phyloP scores from a whole-genome alignment of 2,888 invertebrate genomes.

The Aphrophora alni region DNA sequence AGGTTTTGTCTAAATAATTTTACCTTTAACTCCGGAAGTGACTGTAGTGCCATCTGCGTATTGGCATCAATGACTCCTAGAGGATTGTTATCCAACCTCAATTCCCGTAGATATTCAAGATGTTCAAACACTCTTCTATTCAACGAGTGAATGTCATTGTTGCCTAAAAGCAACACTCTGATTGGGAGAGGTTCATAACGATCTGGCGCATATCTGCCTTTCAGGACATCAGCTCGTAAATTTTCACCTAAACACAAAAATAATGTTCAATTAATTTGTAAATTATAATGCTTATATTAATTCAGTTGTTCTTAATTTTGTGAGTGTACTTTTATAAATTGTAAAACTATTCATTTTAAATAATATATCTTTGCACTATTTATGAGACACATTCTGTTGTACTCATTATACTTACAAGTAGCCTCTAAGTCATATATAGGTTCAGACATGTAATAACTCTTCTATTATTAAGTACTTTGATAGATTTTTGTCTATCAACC shows the following conservation, averaged over 20 bases:
- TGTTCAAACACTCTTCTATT: constrained; percentile 6
- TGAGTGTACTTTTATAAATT: too few relatives aligned
- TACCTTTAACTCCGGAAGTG: constrained; percentile 28
- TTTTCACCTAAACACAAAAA: neutral
- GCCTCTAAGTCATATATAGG: too few relatives aligned
- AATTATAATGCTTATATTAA: too few relatives aligned
- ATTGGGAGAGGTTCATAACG: constrained; percentile 21
- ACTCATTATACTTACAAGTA: too few relatives aligned
- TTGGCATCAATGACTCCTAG: neutral
- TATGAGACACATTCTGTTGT: too few relatives aligned
- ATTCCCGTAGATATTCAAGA: constrained; percentile 23
- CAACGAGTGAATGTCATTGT: constrained; percentile 24
- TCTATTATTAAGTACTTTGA: too few relatives aligned
- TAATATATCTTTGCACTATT: too few relatives aligned
- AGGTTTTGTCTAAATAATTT: neutral
- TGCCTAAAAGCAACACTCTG: constrained; percentile 12
- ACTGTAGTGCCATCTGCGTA: neutral
- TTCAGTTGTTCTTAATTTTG: too few relatives aligned
- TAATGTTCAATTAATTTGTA: too few relatives aligned
- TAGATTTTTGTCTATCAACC: too few relatives aligned
- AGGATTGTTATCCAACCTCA: constrained; percentile 26
- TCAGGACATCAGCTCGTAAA: neutral
- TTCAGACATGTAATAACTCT: too few relatives aligned
- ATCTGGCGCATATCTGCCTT: constrained; percentile 12
- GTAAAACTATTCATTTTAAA: too few relatives aligned